A percentile compares a stretch with the other conserved stretches of the same genome.
phyloP scores from a whole-genome alignment of 2,113 vertebrate genomes.

The Parus major region DNA sequence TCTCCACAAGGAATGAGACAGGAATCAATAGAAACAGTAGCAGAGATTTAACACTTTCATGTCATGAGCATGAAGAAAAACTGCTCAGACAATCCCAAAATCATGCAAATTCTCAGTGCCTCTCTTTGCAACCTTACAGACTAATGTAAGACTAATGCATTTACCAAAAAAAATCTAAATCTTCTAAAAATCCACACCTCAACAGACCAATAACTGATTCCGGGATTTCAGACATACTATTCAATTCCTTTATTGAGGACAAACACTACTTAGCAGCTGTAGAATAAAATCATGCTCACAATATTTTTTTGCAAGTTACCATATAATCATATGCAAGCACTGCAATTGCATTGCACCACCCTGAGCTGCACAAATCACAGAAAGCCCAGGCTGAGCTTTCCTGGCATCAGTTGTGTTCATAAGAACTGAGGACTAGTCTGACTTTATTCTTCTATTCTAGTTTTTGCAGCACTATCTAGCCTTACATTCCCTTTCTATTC shows the following conservation, averaged over 20 bases:
- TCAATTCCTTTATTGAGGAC: not conserved
- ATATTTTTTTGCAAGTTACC: not conserved
- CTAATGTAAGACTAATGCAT: not conserved
- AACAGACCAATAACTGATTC: not conserved
- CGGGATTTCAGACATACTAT: not conserved
- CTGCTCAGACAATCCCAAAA: not conserved
- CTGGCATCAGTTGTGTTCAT: not conserved
- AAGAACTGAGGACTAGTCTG: not conserved
- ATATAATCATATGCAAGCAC: not conserved
- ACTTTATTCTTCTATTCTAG: not conserved
- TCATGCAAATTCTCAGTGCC: not conserved
- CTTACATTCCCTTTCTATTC: not conserved
- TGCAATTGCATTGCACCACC: not conserved
- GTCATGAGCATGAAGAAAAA: not conserved
- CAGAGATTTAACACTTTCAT: not conserved
- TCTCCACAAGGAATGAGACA: not conserved
- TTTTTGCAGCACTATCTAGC: not conserved
- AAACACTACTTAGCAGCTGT: not conserved
- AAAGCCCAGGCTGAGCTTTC: not conserved
- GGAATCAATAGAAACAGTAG: not conserved
- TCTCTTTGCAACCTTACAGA: not conserved
- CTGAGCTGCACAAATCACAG: not conserved
- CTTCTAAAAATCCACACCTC: not conserved
- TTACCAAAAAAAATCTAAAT: not conserved
- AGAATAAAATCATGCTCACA: not conserved